Base-by-base conservation (phyloP, 2,113 vertebrate genomes). In the Orycteropus afer region DNA sequence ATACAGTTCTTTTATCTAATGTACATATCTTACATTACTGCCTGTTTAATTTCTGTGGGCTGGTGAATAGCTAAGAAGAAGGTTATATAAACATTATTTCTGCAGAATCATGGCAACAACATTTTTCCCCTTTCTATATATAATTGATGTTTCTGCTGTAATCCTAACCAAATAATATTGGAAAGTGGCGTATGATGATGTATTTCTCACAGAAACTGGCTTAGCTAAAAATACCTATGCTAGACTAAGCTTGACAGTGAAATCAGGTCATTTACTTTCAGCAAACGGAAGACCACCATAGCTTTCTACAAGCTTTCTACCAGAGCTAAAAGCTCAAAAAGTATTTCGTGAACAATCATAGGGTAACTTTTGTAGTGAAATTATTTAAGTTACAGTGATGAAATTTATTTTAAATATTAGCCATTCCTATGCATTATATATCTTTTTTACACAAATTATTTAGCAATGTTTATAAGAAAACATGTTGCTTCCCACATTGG, bases 101-200 rank as follows among this genome's bases (percentile, higher is more conserved):
- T 5, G 74, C 8, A 53, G 18, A 91, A 42, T 49, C 22, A 51
- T 0, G 32, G n/a, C 37, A 85, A 13, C 23, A 32, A 61, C 34
- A 57, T 86, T 59, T 74, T 63, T 2, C 11, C 9, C 65, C 22
- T 57, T 85, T 93, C 45, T 89, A 69, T 23, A 79, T 34, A 27
- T 83, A 53, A 63, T n/a, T 87, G 65, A 57, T 92, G 71, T 61
- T 83, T 85, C 27, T 91, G 25, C 53, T 91, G 6, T 79, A 80
- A 76, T 42, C 14, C 34, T 83, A 45, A 80, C 11, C 25, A 96
- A 90, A 76, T 86, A 55, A 25, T 91, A 83, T 63, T 90, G 40
- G 83, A 83, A 96, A 86, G 40, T 77, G 18, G 7, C 76, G 73
- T 78, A 74, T 77, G 45, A 65, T 86, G 2, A 63, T 53, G 9